These are phyloP conservation scores for Nerophis ophidion DNA, from an alignment of 2,113 vertebrate species.

Conservation along the genomic window DNA sequence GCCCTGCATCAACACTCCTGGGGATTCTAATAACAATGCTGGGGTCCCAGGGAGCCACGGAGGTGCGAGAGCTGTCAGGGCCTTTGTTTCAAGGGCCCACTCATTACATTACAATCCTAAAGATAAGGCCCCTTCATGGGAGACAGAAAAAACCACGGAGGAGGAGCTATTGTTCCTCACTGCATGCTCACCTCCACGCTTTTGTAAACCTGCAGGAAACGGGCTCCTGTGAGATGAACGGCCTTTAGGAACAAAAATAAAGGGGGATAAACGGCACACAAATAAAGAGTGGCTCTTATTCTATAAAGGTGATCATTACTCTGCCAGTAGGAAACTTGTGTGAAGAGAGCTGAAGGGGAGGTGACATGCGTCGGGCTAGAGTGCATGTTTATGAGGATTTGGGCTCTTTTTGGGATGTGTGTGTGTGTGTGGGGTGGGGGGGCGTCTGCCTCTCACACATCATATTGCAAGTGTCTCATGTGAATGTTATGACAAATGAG, in stretches of 20 bases:
- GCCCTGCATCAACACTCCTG: conserved; percentile 64
- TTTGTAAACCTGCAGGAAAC: conserved; percentile 60
- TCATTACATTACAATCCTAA: conserved; percentile 72
- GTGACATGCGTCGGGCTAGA: conserved; percentile 29
- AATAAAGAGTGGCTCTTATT: conserved; percentile 58
- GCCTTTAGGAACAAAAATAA: conserved; percentile 47
- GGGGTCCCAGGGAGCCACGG: conserved; percentile 60
- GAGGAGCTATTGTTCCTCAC: conserved; percentile 62
- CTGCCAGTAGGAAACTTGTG: conserved; percentile 67
- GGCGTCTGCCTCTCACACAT: conserved; percentile 71
- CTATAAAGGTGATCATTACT: conserved; percentile 71
- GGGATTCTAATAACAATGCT: conserved; percentile 68
- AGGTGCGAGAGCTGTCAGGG: conserved; percentile 55
- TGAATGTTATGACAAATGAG: conserved; percentile 72
- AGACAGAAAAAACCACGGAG: conserved; percentile 47
- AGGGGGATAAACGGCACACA: conserved; percentile 50
- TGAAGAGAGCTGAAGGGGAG: conserved; percentile 49
- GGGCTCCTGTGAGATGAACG: conserved; percentile 42
- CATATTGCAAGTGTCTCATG: conserved; percentile 75
- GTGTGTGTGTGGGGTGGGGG: neutral
- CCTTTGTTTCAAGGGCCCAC: conserved; percentile 70
- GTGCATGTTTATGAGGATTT: conserved; percentile 40
- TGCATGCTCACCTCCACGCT: conserved; percentile 49
- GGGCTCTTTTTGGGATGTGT: conserved; percentile 28
- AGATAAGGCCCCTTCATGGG: conserved; percentile 64